Percentiles rank a stretch among this genome's conserved stretches.
phyloP scores from a whole-genome alignment of 1,140 invertebrate species.

The Dryas iulia region DNA sequence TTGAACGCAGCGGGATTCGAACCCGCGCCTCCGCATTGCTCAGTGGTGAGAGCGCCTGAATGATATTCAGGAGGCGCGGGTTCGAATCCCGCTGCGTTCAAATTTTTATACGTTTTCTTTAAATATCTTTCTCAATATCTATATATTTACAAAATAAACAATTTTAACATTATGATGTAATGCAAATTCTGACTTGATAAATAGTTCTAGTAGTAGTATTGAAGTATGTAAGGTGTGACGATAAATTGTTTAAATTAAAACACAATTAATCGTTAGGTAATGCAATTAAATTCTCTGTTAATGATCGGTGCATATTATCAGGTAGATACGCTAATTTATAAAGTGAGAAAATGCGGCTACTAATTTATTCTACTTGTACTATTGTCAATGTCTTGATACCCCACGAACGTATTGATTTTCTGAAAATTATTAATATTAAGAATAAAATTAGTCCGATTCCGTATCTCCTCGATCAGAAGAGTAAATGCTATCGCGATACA shows the following conservation, averaged over 20 bases:
- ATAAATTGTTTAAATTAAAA: slow-evolving; percentile 25
- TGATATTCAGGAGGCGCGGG: no score
- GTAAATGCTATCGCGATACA: no score
- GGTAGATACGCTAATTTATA: slow-evolving; percentile 47
- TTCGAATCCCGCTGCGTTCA: no score
- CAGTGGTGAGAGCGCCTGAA: no score
- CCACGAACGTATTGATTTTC: background rate
- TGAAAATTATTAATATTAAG: background rate
- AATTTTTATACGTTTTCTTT: no score
- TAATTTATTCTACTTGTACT: slow-evolving; percentile 33
- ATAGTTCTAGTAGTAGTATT: background rate
- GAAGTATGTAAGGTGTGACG: slow-evolving; percentile 19
- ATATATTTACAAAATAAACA: background rate
- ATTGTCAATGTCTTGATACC: background rate
- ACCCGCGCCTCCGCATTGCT: no score
- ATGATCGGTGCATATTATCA: slow-evolving; percentile 41
- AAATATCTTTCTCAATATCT: no score
- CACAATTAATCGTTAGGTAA: slow-evolving; percentile 24
- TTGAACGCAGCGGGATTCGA: no score
- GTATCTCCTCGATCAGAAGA: no score
- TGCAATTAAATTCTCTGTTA: slow-evolving; percentile 46
- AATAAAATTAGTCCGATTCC: no score
- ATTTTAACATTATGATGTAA: background rate
- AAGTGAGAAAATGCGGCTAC: slow-evolving; percentile 39
- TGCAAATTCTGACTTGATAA: background rate